Base-by-base conservation (phyloP, 1,140 invertebrate species). In the Asbolus verrucosus region DNA sequence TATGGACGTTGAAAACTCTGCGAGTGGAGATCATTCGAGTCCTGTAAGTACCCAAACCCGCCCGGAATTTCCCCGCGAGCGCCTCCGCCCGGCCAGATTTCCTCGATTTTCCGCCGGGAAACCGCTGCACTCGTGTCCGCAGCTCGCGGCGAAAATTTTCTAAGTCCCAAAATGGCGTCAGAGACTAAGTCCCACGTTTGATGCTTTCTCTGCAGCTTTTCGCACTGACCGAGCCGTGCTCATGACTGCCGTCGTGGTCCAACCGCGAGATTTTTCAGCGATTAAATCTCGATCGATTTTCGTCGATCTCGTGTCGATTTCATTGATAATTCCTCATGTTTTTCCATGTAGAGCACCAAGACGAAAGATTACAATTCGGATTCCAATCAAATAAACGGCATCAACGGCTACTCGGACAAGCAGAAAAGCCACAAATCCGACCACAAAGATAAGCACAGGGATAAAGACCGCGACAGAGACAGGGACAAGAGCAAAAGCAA, bases 131-230 rank as follows among this genome's bases (percentile, higher is more conserved):
- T 82, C 63, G 72, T 74, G 71, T 3, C 27, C 41, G 43, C 66
- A 63, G 60, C 18, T 36, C 62, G 60, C 69, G 78, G 82, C 84
- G 82, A 89, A 90, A 90, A 85, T 91, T 90, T 91, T 90, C 89
- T 90, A 92, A 91, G 89, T 91, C 89, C 89, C 87, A 91, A 91
- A 89, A 91, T 91, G 90, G 90, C 90, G 90, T 89, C 90, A 87
- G 85, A 84, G 85, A 85, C 85, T 87, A 88, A 89, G 86, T 88
- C 85, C 87, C 78, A 81, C 80, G 77, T 81, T 74, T 74, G 61
- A 18, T 6, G 27, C 6, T 21, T 30, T 6, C 6, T 2, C 16
- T 65, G 46, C 16, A 54, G 4, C n/a, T n/a, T n/a, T n/a, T n/a
- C n/a, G n/a, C n/a, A n/a, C n/a, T n/a, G n/a, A n/a, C n/a, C n/a